Conservation (phyloP, 23 tunicate species). For the Ascidia mentula region DNA sequence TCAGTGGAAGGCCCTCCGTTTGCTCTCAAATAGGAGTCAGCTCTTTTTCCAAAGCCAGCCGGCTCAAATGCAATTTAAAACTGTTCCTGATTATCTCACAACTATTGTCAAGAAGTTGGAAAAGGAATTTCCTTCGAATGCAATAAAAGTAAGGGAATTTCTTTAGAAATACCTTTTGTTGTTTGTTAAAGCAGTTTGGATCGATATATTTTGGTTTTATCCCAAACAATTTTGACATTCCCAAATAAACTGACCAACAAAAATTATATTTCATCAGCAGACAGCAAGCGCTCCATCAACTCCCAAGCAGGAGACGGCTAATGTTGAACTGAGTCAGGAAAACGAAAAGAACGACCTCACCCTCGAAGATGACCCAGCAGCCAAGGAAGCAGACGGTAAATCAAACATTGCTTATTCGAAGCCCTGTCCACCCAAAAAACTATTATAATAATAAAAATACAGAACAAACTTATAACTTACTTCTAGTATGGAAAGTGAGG, state of each 20-base stretch:
- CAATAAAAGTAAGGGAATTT: not conserved
- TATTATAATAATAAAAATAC: too few relatives aligned
- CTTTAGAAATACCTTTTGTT: too few relatives aligned
- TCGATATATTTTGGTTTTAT: too few relatives aligned
- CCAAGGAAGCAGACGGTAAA: not conserved
- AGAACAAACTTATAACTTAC: too few relatives aligned
- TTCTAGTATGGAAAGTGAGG: too few relatives aligned
- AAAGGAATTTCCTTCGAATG: conserved; percentile 60
- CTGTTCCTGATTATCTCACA: conserved; percentile 82
- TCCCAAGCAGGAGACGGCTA: not conserved
- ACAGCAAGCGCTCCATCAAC: not conserved
- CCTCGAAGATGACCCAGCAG: conserved; percentile 7
- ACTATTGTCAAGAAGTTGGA: conserved; percentile 67
- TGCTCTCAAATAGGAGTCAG: conserved; percentile 80
- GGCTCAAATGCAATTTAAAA: conserved; percentile 74
- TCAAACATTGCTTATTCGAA: too few relatives aligned
- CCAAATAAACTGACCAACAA: too few relatives aligned
- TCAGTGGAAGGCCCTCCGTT: conserved; percentile 95
- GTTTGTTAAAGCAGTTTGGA: too few relatives aligned
- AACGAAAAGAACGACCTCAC: not conserved
- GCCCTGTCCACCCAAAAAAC: too few relatives aligned
- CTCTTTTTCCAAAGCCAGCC: conserved; percentile 90
- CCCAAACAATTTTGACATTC: too few relatives aligned
- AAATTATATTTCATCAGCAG: too few relatives aligned
- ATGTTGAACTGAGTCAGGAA: conserved; percentile 7